Conservation (phyloP, 1,140 invertebrate species). For the Diachasma alloeum region DNA sequence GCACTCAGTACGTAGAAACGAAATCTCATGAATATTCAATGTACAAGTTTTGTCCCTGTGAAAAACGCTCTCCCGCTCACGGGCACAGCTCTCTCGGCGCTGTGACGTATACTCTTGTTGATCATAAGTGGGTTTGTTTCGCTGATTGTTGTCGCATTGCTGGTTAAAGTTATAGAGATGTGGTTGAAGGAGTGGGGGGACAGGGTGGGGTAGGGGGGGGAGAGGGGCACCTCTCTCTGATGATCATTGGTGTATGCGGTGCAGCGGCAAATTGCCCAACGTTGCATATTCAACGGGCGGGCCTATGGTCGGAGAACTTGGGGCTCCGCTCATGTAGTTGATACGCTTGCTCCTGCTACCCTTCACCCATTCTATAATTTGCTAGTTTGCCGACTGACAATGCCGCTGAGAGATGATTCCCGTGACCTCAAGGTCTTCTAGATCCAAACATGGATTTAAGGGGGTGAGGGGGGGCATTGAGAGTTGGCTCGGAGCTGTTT, state of each 20-base stretch:
- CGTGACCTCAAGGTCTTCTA: not conserved
- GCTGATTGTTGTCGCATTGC: constrained; percentile 55
- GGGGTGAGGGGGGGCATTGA: not conserved
- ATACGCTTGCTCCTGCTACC: not conserved
- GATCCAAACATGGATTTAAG: not conserved
- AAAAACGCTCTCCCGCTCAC: constrained; percentile 36
- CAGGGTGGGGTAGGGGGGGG: too few relatives aligned
- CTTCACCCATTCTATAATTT: not conserved
- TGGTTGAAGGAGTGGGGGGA: not conserved
- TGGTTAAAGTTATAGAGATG: not conserved
- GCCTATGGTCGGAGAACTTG: not conserved
- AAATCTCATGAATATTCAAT: constrained; percentile 57
- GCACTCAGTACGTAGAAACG: not conserved
- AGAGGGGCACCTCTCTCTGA: too few relatives aligned
- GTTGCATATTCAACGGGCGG: not conserved
- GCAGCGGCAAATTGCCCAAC: not conserved
- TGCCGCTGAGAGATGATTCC: not conserved
- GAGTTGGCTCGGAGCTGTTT: not conserved
- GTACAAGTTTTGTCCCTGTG: constrained; percentile 48
- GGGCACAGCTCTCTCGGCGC: constrained; percentile 28
- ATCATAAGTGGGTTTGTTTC: constrained; percentile 61
- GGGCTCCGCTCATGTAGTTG: not conserved
- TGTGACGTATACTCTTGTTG: constrained; percentile 56
- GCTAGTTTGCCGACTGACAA: not conserved
- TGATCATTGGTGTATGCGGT: not conserved